phyloP scores from a whole-genome alignment of 2,113 vertebrate species.

The Limanda limanda region DNA sequence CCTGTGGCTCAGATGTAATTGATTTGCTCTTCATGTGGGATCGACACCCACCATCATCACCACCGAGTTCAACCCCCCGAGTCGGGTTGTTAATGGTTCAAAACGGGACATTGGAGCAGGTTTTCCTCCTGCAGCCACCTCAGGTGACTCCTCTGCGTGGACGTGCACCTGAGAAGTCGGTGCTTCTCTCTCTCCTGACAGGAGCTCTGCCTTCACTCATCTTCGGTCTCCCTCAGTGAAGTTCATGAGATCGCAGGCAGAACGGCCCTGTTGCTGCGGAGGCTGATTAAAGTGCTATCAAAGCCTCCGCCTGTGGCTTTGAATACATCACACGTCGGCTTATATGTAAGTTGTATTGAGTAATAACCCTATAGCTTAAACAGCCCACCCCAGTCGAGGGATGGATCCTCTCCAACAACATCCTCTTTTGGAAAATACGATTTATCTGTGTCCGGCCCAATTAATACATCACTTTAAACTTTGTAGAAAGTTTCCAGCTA shows the following conservation, averaged over 20 bases:
- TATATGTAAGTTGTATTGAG: constrained; percentile 31
- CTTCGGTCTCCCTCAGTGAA: constrained; percentile 34
- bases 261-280: constrained; percentile 20
- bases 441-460: constrained; percentile 33
- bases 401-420: constrained; percentile 29
- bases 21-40: constrained; percentile 34
- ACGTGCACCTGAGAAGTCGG: constrained; percentile 3
- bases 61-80: constrained; percentile 12
- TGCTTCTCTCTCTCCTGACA: constrained; percentile 17
- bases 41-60: constrained; percentile 13
- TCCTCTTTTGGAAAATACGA: constrained; percentile 26
- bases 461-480: constrained; percentile 51
- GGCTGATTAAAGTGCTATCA: constrained; percentile 60
- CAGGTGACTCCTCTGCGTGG: constrained; percentile 12
- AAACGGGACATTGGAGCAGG: constrained; percentile 2
- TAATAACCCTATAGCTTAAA: constrained; percentile 32
- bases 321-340: constrained; percentile 50
- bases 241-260: constrained; percentile 30
- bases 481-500: constrained; percentile 43
- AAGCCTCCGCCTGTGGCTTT: constrained; percentile 40
- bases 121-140: constrained; percentile 14
- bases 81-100: constrained; percentile 1
- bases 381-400: constrained; percentile 9
- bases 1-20: constrained; percentile 30
- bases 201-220: constrained; percentile 37